Evolutionary conservation across 23 tunicate species (phyloP).

Genomic region (Phallusia fumigata): DNA sequence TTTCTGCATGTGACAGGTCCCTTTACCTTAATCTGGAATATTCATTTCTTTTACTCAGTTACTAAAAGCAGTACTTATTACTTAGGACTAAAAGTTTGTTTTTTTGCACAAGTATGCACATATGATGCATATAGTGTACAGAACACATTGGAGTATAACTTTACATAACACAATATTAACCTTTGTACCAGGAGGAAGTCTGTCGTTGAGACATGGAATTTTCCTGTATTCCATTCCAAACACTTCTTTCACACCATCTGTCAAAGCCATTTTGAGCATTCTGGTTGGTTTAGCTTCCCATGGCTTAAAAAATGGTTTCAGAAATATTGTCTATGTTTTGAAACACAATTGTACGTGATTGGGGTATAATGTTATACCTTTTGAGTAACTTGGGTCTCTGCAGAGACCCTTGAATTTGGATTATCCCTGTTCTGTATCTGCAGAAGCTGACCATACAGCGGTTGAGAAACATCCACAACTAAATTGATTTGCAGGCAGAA

Average conservation of each 20-base stretch:
- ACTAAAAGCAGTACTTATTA: no score
- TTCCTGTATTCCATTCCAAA: slow-evolving; percentile 60
- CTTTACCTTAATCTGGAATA: slow-evolving; percentile 16
- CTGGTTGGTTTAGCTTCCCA: slow-evolving; percentile 75
- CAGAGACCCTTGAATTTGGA: slow-evolving; percentile 47
- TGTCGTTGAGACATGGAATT: slow-evolving; percentile 36
- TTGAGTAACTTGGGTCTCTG: slow-evolving; percentile 81
- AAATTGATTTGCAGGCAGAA: slow-evolving; percentile 72
- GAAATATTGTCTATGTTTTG: neutral
- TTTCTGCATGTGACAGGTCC: slow-evolving; percentile 78
- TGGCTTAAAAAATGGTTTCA: slow-evolving; percentile 33
- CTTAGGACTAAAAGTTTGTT: no score
- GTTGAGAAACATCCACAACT: slow-evolving; percentile 52
- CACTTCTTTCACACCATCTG: slow-evolving; percentile 66
- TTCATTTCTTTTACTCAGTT: neutral
- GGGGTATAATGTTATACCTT: neutral
- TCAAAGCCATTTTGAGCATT: slow-evolving; percentile 69
- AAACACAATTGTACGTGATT: neutral
- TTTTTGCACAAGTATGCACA: no score
- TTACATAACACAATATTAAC: slow-evolving; percentile 6
- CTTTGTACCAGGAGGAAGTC: slow-evolving; percentile 59
- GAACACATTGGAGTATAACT: no score
- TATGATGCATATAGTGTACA: no score
- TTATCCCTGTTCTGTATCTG: slow-evolving; percentile 47
- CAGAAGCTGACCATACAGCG: slow-evolving; percentile 52